Evolutionary conservation across 2,113 vertebrate genomes (phyloP).

Genomic region (Solea senegalensis): DNA sequence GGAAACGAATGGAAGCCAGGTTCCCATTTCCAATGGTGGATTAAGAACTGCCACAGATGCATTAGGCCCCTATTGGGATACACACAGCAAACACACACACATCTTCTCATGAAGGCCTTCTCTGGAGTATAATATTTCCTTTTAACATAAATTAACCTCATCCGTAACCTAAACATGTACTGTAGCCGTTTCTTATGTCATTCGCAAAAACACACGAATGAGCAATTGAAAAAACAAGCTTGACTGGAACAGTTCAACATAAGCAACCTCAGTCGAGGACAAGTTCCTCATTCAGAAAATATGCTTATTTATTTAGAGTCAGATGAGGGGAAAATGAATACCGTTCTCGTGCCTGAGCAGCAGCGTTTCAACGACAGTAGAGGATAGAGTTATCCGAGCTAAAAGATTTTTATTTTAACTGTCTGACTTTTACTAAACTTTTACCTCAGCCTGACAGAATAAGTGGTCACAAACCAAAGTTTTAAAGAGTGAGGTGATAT

Average conservation of each 20-base stretch:
- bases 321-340: not conserved
- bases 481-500: too few relatives aligned
- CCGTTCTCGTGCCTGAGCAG: too few relatives aligned
- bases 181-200: not conserved
- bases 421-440: too few relatives aligned
- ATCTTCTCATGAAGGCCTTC: constrained; percentile 14
- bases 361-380: too few relatives aligned
- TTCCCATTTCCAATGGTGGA: constrained; percentile 68
- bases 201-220: not conserved
- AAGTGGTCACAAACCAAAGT: too few relatives aligned
- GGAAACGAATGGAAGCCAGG: constrained; percentile 65
- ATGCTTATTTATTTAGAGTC: not conserved
- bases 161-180: constrained; percentile 6
- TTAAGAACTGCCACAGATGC: constrained; percentile 62
- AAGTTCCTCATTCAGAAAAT: not conserved
- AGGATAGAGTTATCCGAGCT: too few relatives aligned
- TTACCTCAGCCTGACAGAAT: too few relatives aligned
- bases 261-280: not conserved
- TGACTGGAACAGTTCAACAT: not conserved
- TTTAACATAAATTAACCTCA: constrained; percentile 3
- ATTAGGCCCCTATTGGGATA: constrained; percentile 41
- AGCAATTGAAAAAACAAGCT: not conserved
- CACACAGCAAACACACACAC: constrained; percentile 34
- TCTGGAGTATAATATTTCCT: constrained; percentile 22
- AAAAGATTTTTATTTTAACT: too few relatives aligned